These are phyloP conservation scores for Cremastobaeus sp. DNA, from an alignment of 2,888 invertebrate species.

Conservation along the genomic window DNA sequence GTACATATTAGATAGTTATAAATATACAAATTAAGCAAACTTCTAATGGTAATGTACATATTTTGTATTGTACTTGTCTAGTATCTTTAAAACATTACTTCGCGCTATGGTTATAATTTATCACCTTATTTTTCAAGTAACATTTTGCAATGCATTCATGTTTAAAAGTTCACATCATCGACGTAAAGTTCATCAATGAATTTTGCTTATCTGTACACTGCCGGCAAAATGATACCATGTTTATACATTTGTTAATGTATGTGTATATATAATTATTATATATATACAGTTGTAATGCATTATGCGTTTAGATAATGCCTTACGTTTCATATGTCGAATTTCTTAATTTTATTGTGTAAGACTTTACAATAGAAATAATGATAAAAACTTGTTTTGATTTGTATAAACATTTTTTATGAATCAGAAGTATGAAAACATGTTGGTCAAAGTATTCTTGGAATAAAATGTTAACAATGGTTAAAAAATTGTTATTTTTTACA, in stretches of 20 bases:
- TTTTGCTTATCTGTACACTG: slow-evolving; percentile 31
- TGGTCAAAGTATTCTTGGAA: no score
- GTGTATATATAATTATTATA: slow-evolving; percentile 8
- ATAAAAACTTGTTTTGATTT: no score
- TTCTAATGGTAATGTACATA: not conserved
- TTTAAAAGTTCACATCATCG: slow-evolving; percentile 16
- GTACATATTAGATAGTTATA: slow-evolving; percentile 21
- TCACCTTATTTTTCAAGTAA: slow-evolving; percentile 11
- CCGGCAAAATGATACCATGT: slow-evolving; percentile 19
- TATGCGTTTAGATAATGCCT: slow-evolving; percentile 9
- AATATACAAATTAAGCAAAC: not conserved
- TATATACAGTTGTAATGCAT: slow-evolving; percentile 8
- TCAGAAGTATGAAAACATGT: no score
- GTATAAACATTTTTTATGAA: no score
- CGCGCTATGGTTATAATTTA: slow-evolving; percentile 5
- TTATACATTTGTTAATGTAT: slow-evolving; percentile 24
- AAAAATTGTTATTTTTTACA: no score
- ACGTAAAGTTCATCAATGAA: slow-evolving; percentile 39
- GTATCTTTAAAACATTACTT: not conserved
- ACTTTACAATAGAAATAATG: no score
- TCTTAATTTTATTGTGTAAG: no score
- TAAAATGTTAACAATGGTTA: no score
- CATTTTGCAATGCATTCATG: slow-evolving; percentile 15
- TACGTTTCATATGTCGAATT: no score
- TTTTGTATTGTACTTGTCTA: not conserved